Base-by-base conservation (phyloP, 2,797 vertebrate species). In the Cygnus olor region DNA sequence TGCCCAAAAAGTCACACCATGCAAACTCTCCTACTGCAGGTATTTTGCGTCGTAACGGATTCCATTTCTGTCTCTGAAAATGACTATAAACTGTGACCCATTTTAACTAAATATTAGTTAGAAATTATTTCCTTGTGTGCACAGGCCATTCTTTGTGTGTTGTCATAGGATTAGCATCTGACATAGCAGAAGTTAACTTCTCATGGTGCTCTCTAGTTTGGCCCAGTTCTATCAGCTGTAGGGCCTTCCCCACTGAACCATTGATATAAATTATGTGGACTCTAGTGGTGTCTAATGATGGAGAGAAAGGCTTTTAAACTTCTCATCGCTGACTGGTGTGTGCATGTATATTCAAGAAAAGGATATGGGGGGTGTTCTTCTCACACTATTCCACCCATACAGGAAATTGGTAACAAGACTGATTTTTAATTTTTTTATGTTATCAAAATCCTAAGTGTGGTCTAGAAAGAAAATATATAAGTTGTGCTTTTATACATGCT, bases 11-110 rank as follows among this genome's bases (percentile, higher is more conserved):
- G 97, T 98, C 99, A 89, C 99, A 98, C 96, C 99, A 99, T 28
- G 99, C 99, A 88, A 99, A 99, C 97, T 99, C 99, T 56, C 99
- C 99, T 2, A 99, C 99, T 40, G 99, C 99, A 99, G 99, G 99
- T 99, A 97, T 91, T 40, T 32, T 92, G 32, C 4, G 1, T 24
- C 10, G 49, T 88, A 53, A 78, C 9, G 9, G 56, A 24, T 76
- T 64, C 11, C 1, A 4, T 60, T 90, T 89, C 24, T 49, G 10
- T 82, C 32, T 90, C 72, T 76, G 63, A 65, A 73, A 44, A n/a
- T 4, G 11, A 17, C 27, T 42, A 47, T 17, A 54, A 72, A 36
- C 61, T 51, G 38, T 69, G 27, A 25, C 51, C 14, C 7, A 2
- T 47, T 66, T 74, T 45, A 36, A 6, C 6, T 66, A 65, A 82